Evolutionary conservation across 2,113 vertebrate species (phyloP), one percentile per base, ranked within the genome.

Genomic region (Phrynosoma blainvillii): DNA sequence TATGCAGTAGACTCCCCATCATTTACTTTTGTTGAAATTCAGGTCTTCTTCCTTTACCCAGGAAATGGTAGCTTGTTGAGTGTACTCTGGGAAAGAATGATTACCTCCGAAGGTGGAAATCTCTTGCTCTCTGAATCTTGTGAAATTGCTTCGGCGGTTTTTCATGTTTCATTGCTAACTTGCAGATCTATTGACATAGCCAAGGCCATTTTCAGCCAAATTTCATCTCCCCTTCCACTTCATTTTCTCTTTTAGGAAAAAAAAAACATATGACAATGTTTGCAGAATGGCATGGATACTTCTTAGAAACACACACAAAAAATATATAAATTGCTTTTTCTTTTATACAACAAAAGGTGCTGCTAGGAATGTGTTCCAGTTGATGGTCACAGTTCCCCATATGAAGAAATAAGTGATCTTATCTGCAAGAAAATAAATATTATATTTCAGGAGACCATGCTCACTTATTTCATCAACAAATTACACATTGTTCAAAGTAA

Each of bases 11-110:
- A 81, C 68, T 74, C 25, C 52, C 21, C 79, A 81, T 59, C 71
- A 84, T 87, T 87, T 73, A 74, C 68, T 74, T 32, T 47, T 81
- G 59, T 65, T 88, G 56, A 88, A 66, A 76, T 75, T 65, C 80
- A 82, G 40, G 25, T 78, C 25, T 77, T 77, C 56, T 85, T n/a
- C 75, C 84, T 85, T 62, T 85, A 30, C 56, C 74, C 54, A 76
- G 74, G 36, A 78, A 85, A 76, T 21, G 21, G 54, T 76, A 40
- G 56, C 16, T 74, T 82, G 70, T 82, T 66, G 70, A 79, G 59
- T 62, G 9, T 32, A 27, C 32, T 85, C 56, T 85, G 25, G 36
- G 27, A 32, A 85, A 76, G 36, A 77, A 36, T 66, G 74, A 68
- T 78, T 78, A 47, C 32, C 62, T 40, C 77, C 25, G 70, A 65